Percentiles rank a stretch among this genome's conserved stretches.
These are phyloP conservation scores for Pseudonaja textilis DNA, from an alignment of 2,113 vertebrate species.

Conservation along the genomic window DNA sequence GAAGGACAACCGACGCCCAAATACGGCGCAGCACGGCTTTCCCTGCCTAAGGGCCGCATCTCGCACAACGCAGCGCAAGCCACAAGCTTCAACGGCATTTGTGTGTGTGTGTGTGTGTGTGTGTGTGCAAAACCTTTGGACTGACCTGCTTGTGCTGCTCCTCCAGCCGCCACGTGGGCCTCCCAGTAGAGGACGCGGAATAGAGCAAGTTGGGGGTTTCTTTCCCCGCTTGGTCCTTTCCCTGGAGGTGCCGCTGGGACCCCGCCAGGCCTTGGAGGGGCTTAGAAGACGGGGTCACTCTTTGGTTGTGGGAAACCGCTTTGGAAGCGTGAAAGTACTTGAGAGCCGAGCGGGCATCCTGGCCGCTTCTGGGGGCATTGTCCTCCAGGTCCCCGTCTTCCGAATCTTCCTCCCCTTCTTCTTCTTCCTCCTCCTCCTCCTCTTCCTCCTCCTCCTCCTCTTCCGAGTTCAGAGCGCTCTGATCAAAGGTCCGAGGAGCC, in stretches of 20 bases:
- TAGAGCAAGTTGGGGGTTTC: slow-evolving; percentile 68
- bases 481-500: slow-evolving; percentile 58
- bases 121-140: neutral
- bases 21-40: neutral
- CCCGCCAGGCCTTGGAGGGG: slow-evolving; percentile 44
- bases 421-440: slow-evolving; percentile 74
- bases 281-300: slow-evolving; percentile 65
- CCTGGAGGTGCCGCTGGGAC: slow-evolving; percentile 53
- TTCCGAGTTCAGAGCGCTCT: slow-evolving; percentile 77
- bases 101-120: too few species aligned
- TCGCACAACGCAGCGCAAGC: neutral
- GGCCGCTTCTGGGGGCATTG: slow-evolving; percentile 55
- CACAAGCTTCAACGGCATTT: neutral
- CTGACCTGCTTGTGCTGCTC: slow-evolving; percentile 89
- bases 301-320: slow-evolving; percentile 63
- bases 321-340: slow-evolving; percentile 83
- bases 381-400: slow-evolving; percentile 65
- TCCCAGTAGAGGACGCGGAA: slow-evolving; percentile 67
- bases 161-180: slow-evolving; percentile 79
- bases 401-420: slow-evolving; percentile 77
- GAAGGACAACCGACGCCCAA: neutral
- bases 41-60: neutral
- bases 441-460: slow-evolving; percentile 73
- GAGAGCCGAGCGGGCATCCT: slow-evolving; percentile 61
- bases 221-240: slow-evolving; percentile 81